Evolutionary conservation across 1,140 invertebrate species (phyloP).

Genomic region (Drosophila nigrodunni): DNA sequence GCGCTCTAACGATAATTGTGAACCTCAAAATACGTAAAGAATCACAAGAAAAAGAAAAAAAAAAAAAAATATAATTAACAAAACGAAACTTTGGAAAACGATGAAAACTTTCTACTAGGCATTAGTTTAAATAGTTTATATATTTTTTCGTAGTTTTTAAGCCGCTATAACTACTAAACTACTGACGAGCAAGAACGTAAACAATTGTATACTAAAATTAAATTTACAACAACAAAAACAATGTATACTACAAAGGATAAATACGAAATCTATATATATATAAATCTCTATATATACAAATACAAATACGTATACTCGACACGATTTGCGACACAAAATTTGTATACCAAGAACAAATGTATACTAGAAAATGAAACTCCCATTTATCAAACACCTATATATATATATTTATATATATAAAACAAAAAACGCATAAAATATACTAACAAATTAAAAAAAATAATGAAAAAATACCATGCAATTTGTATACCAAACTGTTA

Average conservation of each 20-base stretch:
- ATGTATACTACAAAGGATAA: constrained; percentile 27
- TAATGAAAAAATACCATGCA: constrained; percentile 13
- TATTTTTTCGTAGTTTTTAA: constrained; percentile 57
- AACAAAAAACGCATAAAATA: constrained; percentile 6
- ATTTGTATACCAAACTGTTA: constrained; percentile 48
- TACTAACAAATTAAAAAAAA: neutral
- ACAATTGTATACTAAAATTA: constrained; percentile 60
- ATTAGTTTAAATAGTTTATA: constrained; percentile 62
- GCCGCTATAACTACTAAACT: constrained; percentile 27
- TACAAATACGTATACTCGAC: constrained; percentile 33
- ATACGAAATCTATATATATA: constrained; percentile 8
- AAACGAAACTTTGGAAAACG: constrained; percentile 19
- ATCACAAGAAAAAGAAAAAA: constrained; percentile 31
- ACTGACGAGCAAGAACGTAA: constrained; percentile 34
- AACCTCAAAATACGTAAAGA: constrained; percentile 58
- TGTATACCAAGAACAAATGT: constrained; percentile 54
- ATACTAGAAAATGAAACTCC: constrained; percentile 52
- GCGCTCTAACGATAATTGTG: constrained; percentile 47
- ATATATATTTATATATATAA: constrained; percentile 27
- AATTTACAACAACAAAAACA: constrained; percentile 39
- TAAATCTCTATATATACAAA: constrained; percentile 19
- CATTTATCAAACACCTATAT: constrained; percentile 45
- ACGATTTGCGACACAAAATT: constrained; percentile 24
- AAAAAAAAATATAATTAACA: constrained; percentile 3
- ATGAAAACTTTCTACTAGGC: constrained; percentile 45